Evolutionary conservation across 1,140 invertebrate genomes (phyloP), one percentile per base, ranked within the genome.

Genomic region (Bombus pyrosoma): DNA sequence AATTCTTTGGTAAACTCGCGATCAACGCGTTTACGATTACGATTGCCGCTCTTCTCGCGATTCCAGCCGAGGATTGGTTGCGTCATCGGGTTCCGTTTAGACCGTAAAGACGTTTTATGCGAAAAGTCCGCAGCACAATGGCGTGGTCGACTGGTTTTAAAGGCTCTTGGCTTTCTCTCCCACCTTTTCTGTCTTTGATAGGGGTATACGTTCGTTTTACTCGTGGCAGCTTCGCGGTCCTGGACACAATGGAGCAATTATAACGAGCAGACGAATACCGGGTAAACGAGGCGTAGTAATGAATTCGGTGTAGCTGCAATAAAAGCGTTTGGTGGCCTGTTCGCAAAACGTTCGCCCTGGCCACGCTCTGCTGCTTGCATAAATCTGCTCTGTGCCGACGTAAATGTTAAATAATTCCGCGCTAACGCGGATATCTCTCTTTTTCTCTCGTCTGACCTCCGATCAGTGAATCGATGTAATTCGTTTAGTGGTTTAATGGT

Each of bases 271-370:
- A 83, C 84, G 86, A 90, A 91, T 91, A 86, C 82, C 87, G 83
- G 69, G 83, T 86, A 92, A 93, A 93, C 90, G 92, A 92, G 90
- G 88, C 92, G 91, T 92, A 89, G 88, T 92, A 93, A 93, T 92
- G 93, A 93, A 93, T 92, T 93, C 88, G 91, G 90, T 89, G 86
- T 84, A 87, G 85, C 83, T 90, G 89, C 90, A 90, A 92, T 93
- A 92, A 91, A 93, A 88, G 85, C 88, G 87, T 87, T 53, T 53
- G 47, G 47, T 53, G 47, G 47, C 18, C 47, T 53, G 47, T 53
- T 90, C 90, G 91, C 90, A 92, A 91, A 57, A 90, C 85, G 90
- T 85, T 87, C 28, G 91, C 89, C 77, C 89, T 64, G 78, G 85
- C 41, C 73, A 34, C n/a, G 53, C 79, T 73, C 88, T 90, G 74